phyloP scores from a whole-genome alignment of 2,113 vertebrate species.

The Malurus alboscapulatus region DNA sequence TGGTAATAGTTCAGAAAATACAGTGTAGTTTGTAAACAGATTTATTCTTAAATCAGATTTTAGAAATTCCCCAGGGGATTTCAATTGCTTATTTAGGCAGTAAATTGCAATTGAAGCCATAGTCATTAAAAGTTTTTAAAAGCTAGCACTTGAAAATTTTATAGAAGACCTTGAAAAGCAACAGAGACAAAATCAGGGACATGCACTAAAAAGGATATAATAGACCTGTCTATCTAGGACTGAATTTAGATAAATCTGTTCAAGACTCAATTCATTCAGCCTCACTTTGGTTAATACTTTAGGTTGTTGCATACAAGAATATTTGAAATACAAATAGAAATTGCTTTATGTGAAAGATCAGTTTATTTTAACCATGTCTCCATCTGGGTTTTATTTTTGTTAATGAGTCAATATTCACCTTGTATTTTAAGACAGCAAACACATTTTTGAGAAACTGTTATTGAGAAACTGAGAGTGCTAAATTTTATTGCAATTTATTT shows the following conservation, averaged over 20 bases:
- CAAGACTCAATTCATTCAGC: background rate
- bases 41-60: background rate
- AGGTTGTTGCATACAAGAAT: background rate
- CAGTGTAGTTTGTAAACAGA: background rate
- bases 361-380: slow-evolving; percentile 22
- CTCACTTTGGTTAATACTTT: background rate
- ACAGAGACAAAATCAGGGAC: background rate
- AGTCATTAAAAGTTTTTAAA: background rate
- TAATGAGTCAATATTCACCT: slow-evolving; percentile 41
- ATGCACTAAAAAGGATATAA: background rate
- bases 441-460: background rate
- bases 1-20: background rate
- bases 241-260: background rate
- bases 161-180: background rate
- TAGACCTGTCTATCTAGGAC: background rate
- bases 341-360: background rate
- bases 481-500: slow-evolving; percentile 23
- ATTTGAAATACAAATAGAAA: background rate
- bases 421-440: background rate
- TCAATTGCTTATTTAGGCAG: background rate
- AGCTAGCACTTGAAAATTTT: background rate
- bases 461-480: background rate
- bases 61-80: background rate
- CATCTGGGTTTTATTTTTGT: slow-evolving; percentile 26
- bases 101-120: background rate